phyloP scores from a whole-genome alignment of 1,140 invertebrate species.

The Pseudomyrmex pallidus region DNA sequence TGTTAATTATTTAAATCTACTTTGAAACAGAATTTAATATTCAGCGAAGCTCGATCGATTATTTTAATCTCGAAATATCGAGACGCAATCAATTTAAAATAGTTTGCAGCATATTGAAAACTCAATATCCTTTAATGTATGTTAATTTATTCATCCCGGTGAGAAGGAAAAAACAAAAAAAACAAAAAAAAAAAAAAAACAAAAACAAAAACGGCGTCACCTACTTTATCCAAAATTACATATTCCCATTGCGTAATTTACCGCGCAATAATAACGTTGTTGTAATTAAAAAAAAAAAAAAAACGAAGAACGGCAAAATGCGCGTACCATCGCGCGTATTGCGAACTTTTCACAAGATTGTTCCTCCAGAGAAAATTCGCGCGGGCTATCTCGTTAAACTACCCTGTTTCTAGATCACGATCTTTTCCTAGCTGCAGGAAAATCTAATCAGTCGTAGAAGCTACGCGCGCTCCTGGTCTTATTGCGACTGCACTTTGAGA shows the following conservation, averaged over 20 bases:
- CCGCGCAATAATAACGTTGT: background rate
- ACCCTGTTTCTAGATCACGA: background rate
- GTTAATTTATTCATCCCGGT: background rate
- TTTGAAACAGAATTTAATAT: too few species aligned
- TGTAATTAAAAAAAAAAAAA: background rate
- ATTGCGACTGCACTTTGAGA: conserved; percentile 24
- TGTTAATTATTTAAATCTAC: too few species aligned
- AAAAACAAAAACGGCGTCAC: too few species aligned
- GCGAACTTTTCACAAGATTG: background rate
- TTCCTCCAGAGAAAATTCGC: background rate
- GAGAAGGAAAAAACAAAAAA: too few species aligned
- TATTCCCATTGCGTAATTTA: background rate
- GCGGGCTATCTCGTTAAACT: background rate
- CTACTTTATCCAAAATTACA: background rate
- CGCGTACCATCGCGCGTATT: too few species aligned
- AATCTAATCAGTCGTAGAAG: conserved; percentile 25
- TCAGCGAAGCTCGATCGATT: too few species aligned
- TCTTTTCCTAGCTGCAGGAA: background rate
- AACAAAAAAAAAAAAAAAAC: background rate
- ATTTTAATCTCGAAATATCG: too few species aligned
- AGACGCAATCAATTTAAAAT: background rate
- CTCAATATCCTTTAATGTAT: conserved; percentile 2
- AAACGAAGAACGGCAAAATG: too few species aligned
- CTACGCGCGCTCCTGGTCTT: conserved; percentile 7
- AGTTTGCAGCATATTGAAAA: background rate